These are phyloP conservation scores for Takifugu ocellatus DNA, from an alignment of 2,797 vertebrate genomes.

Conservation along the genomic window DNA sequence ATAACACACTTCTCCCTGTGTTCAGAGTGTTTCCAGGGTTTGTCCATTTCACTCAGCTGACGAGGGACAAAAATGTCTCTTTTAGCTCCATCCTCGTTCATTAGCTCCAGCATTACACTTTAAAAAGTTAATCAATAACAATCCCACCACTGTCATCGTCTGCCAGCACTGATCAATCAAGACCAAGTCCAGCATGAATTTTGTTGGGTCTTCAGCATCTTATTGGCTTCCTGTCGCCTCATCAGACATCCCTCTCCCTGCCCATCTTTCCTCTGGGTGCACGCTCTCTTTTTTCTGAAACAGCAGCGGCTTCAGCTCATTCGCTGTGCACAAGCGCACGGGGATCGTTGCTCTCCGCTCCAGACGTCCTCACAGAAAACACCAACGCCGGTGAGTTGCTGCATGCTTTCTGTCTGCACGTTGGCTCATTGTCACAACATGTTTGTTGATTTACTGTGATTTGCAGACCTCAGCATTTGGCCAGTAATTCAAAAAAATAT, in stretches of 20 bases:
- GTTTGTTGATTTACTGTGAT: neutral
- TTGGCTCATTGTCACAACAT: neutral
- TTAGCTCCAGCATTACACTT: neutral
- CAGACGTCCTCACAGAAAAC: constrained; percentile 8
- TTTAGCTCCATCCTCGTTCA: neutral
- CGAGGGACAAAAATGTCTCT: no score
- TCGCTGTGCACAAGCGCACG: constrained; percentile 20
- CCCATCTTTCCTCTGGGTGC: neutral
- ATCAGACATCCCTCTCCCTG: constrained; percentile 13
- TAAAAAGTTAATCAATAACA: constrained; percentile 21
- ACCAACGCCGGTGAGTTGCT: constrained; percentile 29
- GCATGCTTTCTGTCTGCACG: neutral
- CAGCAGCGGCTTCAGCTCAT: constrained; percentile 42
- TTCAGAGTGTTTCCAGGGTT: no score
- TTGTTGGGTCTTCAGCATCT: constrained; percentile 24
- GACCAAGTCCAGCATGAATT: constrained; percentile 30
- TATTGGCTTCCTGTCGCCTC: constrained; percentile 44
- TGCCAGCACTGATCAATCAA: constrained; percentile 24
- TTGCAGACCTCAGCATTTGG: neutral
- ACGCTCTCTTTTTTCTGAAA: constrained; percentile 6
- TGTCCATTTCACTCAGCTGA: no score
- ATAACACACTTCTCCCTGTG: no score
- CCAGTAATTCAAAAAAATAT: no score
- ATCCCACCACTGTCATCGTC: neutral
- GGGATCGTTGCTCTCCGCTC: constrained; percentile 19